phyloP scores from a whole-genome alignment of 2,113 vertebrate genomes.

The Eurypyga helias region DNA sequence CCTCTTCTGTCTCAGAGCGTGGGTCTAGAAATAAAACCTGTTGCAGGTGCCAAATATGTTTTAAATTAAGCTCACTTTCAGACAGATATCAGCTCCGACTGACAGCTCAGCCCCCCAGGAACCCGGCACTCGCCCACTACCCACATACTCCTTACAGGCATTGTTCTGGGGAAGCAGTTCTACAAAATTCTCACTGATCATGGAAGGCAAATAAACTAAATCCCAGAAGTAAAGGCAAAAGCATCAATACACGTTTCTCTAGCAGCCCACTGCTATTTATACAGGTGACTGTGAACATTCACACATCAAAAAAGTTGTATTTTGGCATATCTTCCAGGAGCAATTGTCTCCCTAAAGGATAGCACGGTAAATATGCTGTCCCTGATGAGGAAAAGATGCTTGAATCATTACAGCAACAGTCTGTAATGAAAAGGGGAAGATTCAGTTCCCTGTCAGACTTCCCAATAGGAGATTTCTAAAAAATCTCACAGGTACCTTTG shows the following conservation, averaged over 20 bases:
- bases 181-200: conserved; percentile 9
- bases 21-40: background rate
- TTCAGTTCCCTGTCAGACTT: conserved; percentile 14
- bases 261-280: conserved; percentile 46
- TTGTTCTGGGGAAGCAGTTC: background rate
- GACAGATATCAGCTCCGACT: background rate
- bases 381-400: background rate
- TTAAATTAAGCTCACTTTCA: background rate
- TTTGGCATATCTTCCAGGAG: conserved; percentile 52
- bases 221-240: conserved; percentile 27
- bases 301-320: conserved; percentile 7
- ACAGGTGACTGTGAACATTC: conserved; percentile 49
- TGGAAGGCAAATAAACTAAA: conserved; percentile 34
- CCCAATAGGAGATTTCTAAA: background rate
- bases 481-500: conserved; percentile 37
- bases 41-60: background rate
- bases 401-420: background rate
- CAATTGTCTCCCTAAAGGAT: conserved; percentile 15
- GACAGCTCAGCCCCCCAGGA: background rate
- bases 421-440: conserved; percentile 42
- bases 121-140: fast-evolving
- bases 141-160: background rate
- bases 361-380: background rate
- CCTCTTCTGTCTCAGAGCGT: background rate
- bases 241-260: background rate